Percentiles rank a stretch among this genome's conserved stretches.
phyloP scores from a whole-genome alignment of 2,797 vertebrate species.

The Amblyraja radiata region DNA sequence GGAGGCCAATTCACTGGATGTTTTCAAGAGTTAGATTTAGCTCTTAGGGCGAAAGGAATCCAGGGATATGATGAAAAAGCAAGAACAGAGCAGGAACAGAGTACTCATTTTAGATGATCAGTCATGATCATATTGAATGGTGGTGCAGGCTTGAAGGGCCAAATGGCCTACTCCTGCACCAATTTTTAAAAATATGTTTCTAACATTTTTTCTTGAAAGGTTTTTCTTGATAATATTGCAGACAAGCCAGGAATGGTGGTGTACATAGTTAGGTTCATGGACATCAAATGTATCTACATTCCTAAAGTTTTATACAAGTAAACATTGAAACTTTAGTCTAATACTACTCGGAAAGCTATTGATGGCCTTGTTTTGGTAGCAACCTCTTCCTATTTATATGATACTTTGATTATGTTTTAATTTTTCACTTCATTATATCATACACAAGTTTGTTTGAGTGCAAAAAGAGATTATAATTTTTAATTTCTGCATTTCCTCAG shows the following conservation, averaged over 20 bases:
- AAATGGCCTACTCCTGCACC: no score
- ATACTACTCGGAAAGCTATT: not conserved
- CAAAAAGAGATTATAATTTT: not conserved
- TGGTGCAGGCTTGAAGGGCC: no score
- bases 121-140: no score
- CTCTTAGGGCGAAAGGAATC: no score
- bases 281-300: not conserved
- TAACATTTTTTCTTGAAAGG: not conserved
- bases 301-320: not conserved
- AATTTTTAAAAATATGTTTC: no score
- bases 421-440: not conserved
- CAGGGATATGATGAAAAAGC: no score
- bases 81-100: no score
- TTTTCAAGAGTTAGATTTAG: no score
- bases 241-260: not conserved
- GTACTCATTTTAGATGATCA: no score
- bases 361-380: not conserved
- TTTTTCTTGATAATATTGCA: not conserved
- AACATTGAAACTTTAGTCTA: not conserved
- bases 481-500: not conserved
- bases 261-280: not conserved
- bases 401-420: not conserved
- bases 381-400: not conserved
- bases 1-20: no score
- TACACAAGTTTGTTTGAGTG: not conserved